Evolutionary conservation across 2,888 invertebrate genomes (phyloP).

Genomic region (Odontothrips loti): DNA sequence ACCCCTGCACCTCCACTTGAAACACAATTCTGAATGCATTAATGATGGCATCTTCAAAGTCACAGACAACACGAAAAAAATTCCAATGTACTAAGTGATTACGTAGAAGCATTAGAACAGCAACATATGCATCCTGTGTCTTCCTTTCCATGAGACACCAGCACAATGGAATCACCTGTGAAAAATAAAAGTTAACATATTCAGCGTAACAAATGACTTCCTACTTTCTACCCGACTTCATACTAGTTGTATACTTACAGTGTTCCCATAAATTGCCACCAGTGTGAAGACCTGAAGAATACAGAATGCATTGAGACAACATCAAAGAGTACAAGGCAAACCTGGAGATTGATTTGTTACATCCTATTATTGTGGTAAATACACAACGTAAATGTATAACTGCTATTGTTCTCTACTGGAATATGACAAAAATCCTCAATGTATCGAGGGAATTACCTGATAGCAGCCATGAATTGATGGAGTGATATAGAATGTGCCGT

Average conservation of each 20-base stretch:
- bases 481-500: neutral
- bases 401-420: no score
- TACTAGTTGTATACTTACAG: no score
- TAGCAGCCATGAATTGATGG: neutral
- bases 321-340: no score
- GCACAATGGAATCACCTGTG: neutral
- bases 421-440: no score
- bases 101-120: neutral
- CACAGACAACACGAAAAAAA: neutral
- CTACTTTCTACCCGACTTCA: no score
- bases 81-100: neutral
- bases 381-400: no score
- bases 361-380: no score
- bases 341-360: no score
- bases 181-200: no score
- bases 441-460: no score
- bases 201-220: no score
- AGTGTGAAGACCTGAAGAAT: neutral
- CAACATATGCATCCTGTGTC: neutral
- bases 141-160: neutral
- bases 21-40: neutral
- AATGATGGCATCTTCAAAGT: neutral
- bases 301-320: no score
- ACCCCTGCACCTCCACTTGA: neutral
- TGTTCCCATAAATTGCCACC: neutral